Evolutionary conservation across 2,113 vertebrate species (phyloP).

Genomic region (Chitala chitala): DNA sequence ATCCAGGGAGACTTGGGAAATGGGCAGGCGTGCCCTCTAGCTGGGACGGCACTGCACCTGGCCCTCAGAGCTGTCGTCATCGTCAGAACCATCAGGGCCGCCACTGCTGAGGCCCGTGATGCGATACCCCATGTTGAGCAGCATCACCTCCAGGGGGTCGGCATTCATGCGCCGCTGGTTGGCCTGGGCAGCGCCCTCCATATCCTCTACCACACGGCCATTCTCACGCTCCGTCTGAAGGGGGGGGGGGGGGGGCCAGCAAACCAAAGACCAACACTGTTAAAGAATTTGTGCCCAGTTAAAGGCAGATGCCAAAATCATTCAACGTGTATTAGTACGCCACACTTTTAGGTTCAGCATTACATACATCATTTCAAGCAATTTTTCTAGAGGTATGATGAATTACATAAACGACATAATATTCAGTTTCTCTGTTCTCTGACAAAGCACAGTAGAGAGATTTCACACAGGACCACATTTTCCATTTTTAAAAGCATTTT

Average conservation of each 20-base stretch:
- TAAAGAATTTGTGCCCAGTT: too few relatives aligned
- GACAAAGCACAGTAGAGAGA: too few relatives aligned
- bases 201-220: slow-evolving; percentile 88
- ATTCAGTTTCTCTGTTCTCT: too few relatives aligned
- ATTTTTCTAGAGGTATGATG: too few relatives aligned
- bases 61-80: slow-evolving; percentile 90
- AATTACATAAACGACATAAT: too few relatives aligned
- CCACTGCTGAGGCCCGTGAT: slow-evolving; percentile 91
- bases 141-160: slow-evolving; percentile 92
- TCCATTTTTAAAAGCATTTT: too few relatives aligned
- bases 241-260: background rate
- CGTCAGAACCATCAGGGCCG: slow-evolving; percentile 81
- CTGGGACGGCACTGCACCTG: slow-evolving; percentile 96
- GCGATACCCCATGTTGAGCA: slow-evolving; percentile 97
- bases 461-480: too few relatives aligned
- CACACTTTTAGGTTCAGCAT: too few relatives aligned
- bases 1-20: background rate
- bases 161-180: slow-evolving; percentile 98
- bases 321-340: too few relatives aligned
- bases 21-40: slow-evolving; percentile 60
- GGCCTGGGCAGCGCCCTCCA: slow-evolving; percentile 92
- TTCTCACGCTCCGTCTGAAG: slow-evolving; percentile 80
- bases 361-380: too few relatives aligned
- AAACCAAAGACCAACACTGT: background rate
- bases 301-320: too few relatives aligned